phyloP scores from a whole-genome alignment of 2,113 vertebrate species.

The Suricata suricatta region DNA sequence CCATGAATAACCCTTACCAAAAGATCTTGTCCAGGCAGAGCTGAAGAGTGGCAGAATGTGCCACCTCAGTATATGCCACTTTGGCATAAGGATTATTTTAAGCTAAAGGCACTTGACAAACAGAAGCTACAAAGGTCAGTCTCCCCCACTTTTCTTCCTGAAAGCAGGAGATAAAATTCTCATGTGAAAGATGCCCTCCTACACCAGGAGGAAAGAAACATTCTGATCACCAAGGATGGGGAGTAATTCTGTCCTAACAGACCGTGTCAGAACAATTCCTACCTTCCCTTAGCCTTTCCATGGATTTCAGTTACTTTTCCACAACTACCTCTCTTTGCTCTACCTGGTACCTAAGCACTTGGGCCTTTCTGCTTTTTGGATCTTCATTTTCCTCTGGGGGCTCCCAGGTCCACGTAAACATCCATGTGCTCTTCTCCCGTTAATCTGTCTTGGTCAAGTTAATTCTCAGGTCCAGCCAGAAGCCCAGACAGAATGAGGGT shows the following conservation, averaged over 20 bases:
- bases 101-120: too few relatives aligned
- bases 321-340: not conserved
- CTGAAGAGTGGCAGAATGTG: not conserved
- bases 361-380: not conserved
- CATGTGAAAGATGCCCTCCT: not conserved
- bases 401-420: not conserved
- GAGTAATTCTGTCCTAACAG: not conserved
- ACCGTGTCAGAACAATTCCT: not conserved
- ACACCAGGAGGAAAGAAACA: not conserved
- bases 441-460: not conserved
- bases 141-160: too few relatives aligned
- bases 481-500: not conserved
- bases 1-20: not conserved
- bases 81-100: too few relatives aligned
- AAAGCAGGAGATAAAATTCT: too few relatives aligned
- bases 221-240: not conserved
- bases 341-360: not conserved
- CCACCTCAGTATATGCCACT: not conserved
- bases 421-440: not conserved
- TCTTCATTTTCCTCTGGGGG: not conserved
- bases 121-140: too few relatives aligned
- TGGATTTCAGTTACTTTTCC: not conserved
- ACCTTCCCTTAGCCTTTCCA: not conserved
- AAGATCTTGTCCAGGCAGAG: not conserved
- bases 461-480: not conserved